Percentiles rank a stretch among this genome's conserved stretches.
Conservation (phyloP, 2,888 invertebrate genomes). For the Flexamia atlantica region DNA sequence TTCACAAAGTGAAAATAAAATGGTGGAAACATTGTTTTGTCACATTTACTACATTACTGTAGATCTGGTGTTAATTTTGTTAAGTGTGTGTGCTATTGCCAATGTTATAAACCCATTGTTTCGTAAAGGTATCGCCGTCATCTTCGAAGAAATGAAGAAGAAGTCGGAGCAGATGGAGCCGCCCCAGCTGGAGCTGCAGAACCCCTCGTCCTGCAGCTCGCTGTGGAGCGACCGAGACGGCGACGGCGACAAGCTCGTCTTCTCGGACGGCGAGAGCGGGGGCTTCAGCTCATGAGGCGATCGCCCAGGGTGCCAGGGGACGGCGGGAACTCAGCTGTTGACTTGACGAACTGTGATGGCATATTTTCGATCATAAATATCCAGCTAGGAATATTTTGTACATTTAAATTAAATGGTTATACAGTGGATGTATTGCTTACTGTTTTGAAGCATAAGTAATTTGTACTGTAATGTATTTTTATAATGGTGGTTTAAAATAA, state of each 20-base stretch:
- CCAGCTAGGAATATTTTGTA: not conserved
- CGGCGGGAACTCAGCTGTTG: slow-evolving; percentile 69
- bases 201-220: slow-evolving; percentile 8
- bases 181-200: slow-evolving; percentile 20
- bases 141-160: not conserved
- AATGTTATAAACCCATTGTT: no score
- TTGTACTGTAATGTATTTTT: no score
- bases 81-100: no score
- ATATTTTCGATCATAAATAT: not conserved
- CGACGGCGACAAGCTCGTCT: not conserved
- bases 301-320: slow-evolving; percentile 68
- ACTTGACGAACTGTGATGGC: slow-evolving; percentile 65
- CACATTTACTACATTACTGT: no score
- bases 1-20: no score
- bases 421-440: no score
- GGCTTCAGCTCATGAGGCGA: slow-evolving; percentile 30
- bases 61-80: no score
- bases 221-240: slow-evolving; percentile 1
- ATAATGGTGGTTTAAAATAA: no score
- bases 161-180: not conserved
- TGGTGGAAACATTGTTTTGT: no score
- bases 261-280: slow-evolving; percentile 16
- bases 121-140: not conserved
- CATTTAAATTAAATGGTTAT: no score
- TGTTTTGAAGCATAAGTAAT: no score